Evolutionary conservation across 2,797 vertebrate species (phyloP).

Genomic region (Mycteria americana): DNA sequence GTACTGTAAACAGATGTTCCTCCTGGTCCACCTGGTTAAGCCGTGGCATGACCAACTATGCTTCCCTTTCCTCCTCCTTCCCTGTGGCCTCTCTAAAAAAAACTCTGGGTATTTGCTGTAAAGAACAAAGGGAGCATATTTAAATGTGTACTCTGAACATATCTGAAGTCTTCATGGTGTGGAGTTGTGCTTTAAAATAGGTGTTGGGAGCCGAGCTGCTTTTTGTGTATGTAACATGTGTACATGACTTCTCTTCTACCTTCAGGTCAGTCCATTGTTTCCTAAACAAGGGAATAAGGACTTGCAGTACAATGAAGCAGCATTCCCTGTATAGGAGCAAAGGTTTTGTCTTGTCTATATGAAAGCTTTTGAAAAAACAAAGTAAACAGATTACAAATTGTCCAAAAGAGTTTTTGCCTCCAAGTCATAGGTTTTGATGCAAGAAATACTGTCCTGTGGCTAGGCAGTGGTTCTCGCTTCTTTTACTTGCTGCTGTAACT

Average conservation of each 20-base stretch:
- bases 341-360: neutral
- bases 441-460: neutral
- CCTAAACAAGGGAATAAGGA: neutral
- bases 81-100: neutral
- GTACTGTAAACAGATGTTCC: neutral
- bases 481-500: neutral
- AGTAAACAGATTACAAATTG: neutral
- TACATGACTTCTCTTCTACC: neutral
- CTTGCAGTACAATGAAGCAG: neutral
- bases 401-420: neutral
- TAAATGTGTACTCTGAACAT: accelerated
- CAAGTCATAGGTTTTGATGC: neutral
- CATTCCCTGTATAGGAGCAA: neutral
- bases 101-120: neutral
- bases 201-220: neutral
- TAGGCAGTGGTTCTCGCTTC: neutral
- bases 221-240: accelerated
- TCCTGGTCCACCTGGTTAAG: neutral
- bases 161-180: neutral
- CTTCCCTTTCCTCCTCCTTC: neutral
- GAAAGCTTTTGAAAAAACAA: neutral
- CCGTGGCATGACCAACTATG: accelerated
- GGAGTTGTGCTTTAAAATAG: neutral
- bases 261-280: neutral
- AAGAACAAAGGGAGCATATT: neutral